phyloP scores from a whole-genome alignment of 2,113 vertebrate genomes.

The Ellobius talpinus region DNA sequence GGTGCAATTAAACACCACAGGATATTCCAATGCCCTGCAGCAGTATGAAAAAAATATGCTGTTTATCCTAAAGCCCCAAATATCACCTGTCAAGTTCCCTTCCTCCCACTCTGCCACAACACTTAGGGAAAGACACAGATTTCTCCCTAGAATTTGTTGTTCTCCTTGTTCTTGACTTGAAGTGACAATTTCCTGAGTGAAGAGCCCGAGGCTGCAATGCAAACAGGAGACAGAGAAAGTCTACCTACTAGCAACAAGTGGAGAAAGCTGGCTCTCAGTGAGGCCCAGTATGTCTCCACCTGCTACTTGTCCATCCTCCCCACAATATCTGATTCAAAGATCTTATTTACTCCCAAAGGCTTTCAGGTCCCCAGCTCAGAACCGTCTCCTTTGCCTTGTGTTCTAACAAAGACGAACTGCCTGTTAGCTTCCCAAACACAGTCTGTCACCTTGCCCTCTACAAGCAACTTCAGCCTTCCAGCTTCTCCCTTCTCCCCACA shows the following conservation, averaged over 20 bases:
- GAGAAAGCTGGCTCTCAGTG: not conserved
- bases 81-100: constrained; percentile 59
- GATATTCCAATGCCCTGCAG: not conserved
- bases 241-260: not conserved
- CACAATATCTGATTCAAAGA: not conserved
- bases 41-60: not conserved
- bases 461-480: not conserved
- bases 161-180: constrained; percentile 67
- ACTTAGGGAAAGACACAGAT: constrained; percentile 63
- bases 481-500: not conserved
- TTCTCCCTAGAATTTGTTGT: constrained; percentile 70
- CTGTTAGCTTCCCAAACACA: not conserved
- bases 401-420: not conserved
- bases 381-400: too few species aligned
- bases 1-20: not conserved
- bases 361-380: not conserved
- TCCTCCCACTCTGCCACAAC: constrained; percentile 65
- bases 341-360: not conserved
- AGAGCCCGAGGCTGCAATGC: not conserved
- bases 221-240: constrained; percentile 1
- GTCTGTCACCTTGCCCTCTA: not conserved
- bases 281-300: not conserved
- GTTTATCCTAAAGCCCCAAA: constrained; percentile 47
- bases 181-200: constrained; percentile 73
- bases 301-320: not conserved